Percentiles rank a stretch among this genome's conserved stretches.
Conservation (phyloP, 2,888 invertebrate genomes). For the Pseudoips prasinana region DNA sequence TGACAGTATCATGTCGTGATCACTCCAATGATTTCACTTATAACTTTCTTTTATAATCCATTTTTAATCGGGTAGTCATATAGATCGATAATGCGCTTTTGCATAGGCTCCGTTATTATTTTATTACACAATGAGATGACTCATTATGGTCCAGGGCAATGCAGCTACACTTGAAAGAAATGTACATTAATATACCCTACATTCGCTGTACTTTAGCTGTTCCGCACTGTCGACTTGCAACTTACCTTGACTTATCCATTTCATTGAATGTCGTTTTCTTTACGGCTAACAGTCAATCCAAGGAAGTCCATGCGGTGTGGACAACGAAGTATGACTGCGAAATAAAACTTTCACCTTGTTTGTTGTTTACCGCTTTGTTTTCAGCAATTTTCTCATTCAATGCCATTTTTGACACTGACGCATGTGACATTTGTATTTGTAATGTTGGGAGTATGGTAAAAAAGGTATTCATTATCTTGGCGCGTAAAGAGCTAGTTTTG, state of each 20-base stretch:
- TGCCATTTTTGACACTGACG: conserved; percentile 8
- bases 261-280: conserved; percentile 4
- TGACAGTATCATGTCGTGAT: too few species aligned
- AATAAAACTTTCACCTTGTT: conserved; percentile 36
- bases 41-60: too few species aligned
- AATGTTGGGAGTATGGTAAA: neutral
- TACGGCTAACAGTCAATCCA: conserved; percentile 4
- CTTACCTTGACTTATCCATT: conserved; percentile 45
- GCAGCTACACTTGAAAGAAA: conserved; percentile 17
- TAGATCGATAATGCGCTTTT: conserved; percentile 5
- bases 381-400: conserved; percentile 12
- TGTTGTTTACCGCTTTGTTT: conserved; percentile 35
- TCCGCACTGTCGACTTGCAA: conserved; percentile 3
- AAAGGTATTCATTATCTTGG: too few species aligned
- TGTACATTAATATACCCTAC: conserved; percentile 10
- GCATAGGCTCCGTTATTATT: conserved; percentile 24
- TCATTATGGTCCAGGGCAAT: conserved; percentile 25
- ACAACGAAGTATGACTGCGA: conserved; percentile 11
- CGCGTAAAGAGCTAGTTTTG: too few species aligned
- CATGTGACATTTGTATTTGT: conserved; percentile 1
- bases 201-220: neutral
- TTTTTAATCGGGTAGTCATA: neutral
- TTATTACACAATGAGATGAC: conserved; percentile 35
- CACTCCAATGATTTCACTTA: too few species aligned
- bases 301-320: conserved; percentile 10